These are phyloP conservation scores for Lagorchestes hirsutus DNA, from an alignment of 2,797 vertebrate genomes.

Conservation along the genomic window DNA sequence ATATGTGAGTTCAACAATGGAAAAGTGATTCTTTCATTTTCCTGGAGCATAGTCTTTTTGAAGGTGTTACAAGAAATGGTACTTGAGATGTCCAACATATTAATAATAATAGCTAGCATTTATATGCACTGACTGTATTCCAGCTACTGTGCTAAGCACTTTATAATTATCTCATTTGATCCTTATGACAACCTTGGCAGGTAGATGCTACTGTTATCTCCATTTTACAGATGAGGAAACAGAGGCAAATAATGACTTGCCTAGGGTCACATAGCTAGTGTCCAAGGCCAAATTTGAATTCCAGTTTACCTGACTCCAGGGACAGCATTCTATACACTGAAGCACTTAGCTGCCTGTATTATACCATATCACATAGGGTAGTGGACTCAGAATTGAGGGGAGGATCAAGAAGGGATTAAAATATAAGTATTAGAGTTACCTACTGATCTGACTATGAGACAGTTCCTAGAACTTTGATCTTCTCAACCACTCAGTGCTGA, in stretches of 20 bases:
- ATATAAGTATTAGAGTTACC: not conserved
- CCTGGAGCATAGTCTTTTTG: not conserved
- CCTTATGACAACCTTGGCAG: not conserved
- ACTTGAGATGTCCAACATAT: not conserved
- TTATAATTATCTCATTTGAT: not conserved
- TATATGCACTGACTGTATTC: not conserved
- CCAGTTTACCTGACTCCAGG: not conserved
- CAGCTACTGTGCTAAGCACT: not conserved
- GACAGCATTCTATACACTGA: not conserved
- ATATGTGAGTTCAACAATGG: not conserved
- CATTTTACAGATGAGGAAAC: not conserved
- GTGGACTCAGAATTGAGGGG: not conserved
- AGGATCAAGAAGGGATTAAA: not conserved
- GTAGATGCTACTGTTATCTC: not conserved
- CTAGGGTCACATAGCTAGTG: not conserved
- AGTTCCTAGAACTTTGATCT: not conserved
- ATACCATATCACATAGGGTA: not conserved
- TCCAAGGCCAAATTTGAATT: not conserved
- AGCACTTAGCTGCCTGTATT: not conserved
- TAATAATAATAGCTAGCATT: not conserved
- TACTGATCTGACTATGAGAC: not conserved
- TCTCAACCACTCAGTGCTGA: not conserved
- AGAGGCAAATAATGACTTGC: not conserved
- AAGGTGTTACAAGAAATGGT: not conserved
- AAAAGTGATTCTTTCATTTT: not conserved